Percentiles rank a stretch among this genome's conserved stretches.
These are phyloP conservation scores for Apeltes quadracus DNA, from an alignment of 2,113 vertebrate species.

Conservation along the genomic window DNA sequence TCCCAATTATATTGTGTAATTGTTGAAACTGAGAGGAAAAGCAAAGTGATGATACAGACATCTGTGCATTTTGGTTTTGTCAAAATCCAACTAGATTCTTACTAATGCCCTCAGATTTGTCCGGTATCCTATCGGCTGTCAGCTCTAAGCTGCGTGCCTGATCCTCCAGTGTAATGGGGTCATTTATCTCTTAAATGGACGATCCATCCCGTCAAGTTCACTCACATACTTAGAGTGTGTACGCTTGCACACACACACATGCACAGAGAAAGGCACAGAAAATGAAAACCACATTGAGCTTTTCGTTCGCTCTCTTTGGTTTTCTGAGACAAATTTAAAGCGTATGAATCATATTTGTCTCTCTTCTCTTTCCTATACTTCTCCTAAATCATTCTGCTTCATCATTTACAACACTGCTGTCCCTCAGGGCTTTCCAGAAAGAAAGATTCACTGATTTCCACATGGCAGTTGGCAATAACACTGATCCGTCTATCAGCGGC, in stretches of 20 bases:
- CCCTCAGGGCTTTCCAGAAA: slow-evolving; percentile 45
- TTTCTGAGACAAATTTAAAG: slow-evolving; percentile 48
- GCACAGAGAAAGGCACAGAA: slow-evolving; percentile 39
- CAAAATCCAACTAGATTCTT: slow-evolving; percentile 28
- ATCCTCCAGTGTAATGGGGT: slow-evolving; percentile 64
- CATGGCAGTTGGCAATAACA: slow-evolving; percentile 59
- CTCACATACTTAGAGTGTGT: slow-evolving; percentile 32
- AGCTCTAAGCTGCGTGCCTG: slow-evolving; percentile 50
- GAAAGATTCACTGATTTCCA: slow-evolving; percentile 47
- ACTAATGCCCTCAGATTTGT: slow-evolving; percentile 58
- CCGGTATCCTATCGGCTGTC: slow-evolving; percentile 57
- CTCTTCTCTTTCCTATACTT: slow-evolving; percentile 38
- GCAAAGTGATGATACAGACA: slow-evolving; percentile 27
- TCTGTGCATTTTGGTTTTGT: slow-evolving; percentile 33
- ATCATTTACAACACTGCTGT: slow-evolving; percentile 39
- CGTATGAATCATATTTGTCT: slow-evolving; percentile 57
- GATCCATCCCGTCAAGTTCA: slow-evolving; percentile 39
- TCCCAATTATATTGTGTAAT: background rate
- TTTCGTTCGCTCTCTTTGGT: slow-evolving; percentile 34
- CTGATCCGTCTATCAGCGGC: slow-evolving; percentile 18
- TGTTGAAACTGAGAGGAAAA: slow-evolving; percentile 6
- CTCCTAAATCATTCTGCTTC: slow-evolving; percentile 38
- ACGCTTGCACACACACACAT: slow-evolving; percentile 17
- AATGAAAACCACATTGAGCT: slow-evolving; percentile 72
- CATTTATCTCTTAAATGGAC: slow-evolving; percentile 62